Conservation (phyloP, 2,797 vertebrate species). For the Schizopygopsis malacanthus region DNA sequence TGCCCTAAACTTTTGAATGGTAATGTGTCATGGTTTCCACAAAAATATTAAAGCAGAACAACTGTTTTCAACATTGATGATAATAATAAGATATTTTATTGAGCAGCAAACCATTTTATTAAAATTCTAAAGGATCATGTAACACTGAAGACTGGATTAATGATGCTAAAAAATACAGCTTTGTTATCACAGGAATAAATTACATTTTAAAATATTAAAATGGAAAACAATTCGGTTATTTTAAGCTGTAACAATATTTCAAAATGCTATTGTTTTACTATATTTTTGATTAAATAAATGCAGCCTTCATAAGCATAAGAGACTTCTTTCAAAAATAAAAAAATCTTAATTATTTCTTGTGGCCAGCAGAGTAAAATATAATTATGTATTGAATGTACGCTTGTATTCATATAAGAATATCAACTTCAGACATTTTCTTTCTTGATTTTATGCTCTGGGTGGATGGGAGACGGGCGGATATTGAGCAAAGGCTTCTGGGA, state of each 20-base stretch:
- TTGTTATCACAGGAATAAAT: background rate
- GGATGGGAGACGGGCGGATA: conserved; percentile 27
- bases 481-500: conserved; percentile 26
- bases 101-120: no score
- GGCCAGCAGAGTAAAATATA: background rate
- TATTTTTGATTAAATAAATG: background rate
- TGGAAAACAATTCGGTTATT: background rate
- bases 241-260: background rate
- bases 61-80: background rate
- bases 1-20: background rate
- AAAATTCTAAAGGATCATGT: background rate
- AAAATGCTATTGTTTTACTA: background rate
- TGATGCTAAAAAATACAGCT: background rate
- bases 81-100: no score
- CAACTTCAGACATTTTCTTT: background rate
- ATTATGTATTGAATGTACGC: background rate
- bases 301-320: background rate
- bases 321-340: no score
- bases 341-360: background rate
- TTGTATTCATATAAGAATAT: background rate
- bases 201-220: background rate
- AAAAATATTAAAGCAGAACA: background rate
- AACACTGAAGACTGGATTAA: background rate
- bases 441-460: background rate
- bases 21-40: background rate